Base-by-base conservation (phyloP, 2,113 vertebrate species). In the Neolamprologus caudopunctatus region DNA sequence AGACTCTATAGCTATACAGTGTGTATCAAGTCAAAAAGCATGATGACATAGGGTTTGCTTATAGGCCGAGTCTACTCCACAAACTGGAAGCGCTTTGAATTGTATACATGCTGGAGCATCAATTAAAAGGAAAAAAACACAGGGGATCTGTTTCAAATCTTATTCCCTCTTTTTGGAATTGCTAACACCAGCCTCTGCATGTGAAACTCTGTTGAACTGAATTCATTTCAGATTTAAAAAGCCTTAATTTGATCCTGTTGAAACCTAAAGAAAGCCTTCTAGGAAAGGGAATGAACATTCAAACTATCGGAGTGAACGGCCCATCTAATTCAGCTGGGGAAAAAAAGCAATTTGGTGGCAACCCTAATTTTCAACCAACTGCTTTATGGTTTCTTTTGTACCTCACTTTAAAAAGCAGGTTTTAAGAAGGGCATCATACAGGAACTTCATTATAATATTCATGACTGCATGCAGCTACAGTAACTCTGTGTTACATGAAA, bases 401-500 rank as follows among this genome's bases (percentile, higher is more conserved):
- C 75, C 40, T 75, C 28, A 33, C 24, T 11, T 82, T 6, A 21
- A 63, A 50, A 83, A 85, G 26, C 61, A 71, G 24, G 6, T 61
- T 54, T 85, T 28, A 54, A 53, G 40, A 82, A 68, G 50, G 50
- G 85, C 42, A 26, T 13, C 71, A 75, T 31, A 21, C 9, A 47
- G 10, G 17, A 58, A 71, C 37, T 28, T 57, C 7, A 61, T 79
- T 55, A 47, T 35, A 28, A 17, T 63, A 50, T 63, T 53, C 83
- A 58, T 79, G 40, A 54, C 21, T 16, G 13, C 13, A 9, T 79
- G n/a, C 47, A 50, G 51, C 54, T 73, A 7, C 51, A 88, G 81
- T 92, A 87, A 88, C 89, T 92, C 68, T 54, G 45, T 58, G 82
- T 63, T 55, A 80, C 71, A 90, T 91, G 83, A 88, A 91, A 94